A percentile compares a stretch with the other conserved stretches of the same genome.
Conservation (phyloP, 2,888 invertebrate genomes). For the Ophion slaviceki region DNA sequence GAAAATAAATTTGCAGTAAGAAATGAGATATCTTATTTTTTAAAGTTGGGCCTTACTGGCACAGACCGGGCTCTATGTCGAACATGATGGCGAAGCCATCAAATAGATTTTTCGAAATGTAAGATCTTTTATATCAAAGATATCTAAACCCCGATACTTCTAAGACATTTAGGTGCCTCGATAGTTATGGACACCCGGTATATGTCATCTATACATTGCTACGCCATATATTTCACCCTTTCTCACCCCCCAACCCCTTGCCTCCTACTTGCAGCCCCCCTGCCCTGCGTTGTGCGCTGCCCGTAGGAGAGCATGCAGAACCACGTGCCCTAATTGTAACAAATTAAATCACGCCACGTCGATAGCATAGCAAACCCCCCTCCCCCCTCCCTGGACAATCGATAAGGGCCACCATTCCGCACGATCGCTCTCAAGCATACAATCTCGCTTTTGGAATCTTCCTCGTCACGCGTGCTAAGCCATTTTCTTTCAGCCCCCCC, state of each 20-base stretch:
- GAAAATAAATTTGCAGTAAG: background rate
- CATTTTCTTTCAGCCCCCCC: constrained; percentile 1
- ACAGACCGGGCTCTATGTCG: too few species aligned
- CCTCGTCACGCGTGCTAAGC: background rate
- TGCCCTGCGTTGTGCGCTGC: background rate
- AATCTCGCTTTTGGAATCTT: background rate
- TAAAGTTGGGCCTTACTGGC: background rate
- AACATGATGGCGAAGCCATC: too few species aligned
- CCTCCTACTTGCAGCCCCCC: background rate
- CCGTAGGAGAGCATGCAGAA: constrained; percentile 39
- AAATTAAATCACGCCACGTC: constrained; percentile 81
- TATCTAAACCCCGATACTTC: background rate
- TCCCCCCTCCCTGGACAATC: background rate
- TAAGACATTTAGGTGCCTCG: too few species aligned
- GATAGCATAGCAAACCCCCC: constrained; percentile 52
- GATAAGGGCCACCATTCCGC: background rate
- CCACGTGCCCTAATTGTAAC: constrained; percentile 79
- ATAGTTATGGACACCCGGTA: background rate
- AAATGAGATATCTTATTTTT: too few species aligned
- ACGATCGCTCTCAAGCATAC: background rate
- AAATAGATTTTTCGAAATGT: too few species aligned
- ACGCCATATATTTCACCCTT: constrained; percentile 56
- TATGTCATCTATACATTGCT: constrained; percentile 5
- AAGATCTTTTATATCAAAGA: too few species aligned
- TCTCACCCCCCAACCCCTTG: constrained; percentile 32